Base-by-base conservation (phyloP, 2,113 vertebrate genomes). In the Notiomystis cincta region DNA sequence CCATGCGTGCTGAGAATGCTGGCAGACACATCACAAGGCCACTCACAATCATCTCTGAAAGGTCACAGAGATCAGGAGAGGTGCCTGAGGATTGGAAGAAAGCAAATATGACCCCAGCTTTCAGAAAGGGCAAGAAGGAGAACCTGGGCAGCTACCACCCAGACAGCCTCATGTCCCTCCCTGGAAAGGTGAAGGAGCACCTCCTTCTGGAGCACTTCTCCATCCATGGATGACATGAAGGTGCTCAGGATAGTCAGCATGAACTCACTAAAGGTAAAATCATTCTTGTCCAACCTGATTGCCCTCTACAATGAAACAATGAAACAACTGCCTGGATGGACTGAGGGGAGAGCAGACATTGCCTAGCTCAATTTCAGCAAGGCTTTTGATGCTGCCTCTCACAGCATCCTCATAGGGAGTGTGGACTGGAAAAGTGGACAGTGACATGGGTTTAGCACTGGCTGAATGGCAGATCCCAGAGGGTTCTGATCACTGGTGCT, bases 361-460 rank as follows among this genome's bases (percentile, higher is more conserved):
- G 15, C 28, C 33, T 11, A 24, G 37, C 44, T 33, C 0, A 0
- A 14, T 28, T 73, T 66, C 13, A 4, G 10, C 60, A 51, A 50
- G 37, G 37, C 11, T 89, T 81, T 44, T 13, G 19, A 4, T 2
- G 3, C 12, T 51, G 27, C 15, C 15, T 44, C 67, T 65, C 67
- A 23, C 22, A 33, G 6, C 18, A 12, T 21, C 44, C 12, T 73
- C 22, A 11, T 1, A 9, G 13, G 22, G 22, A 38, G 8, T n/a
- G 27, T 33, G 51, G 27, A 6, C 22, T 50, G 67, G 67, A 23
- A 9, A 27, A 58, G 37, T 8, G 67, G 33, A 20, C 15, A 11
- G 27, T 42, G 31, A 18, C 0, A 0, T 35, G 57, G 11, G 42
- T 64, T n/a, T 27, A 56, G 40, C 56, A 9, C 13, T 42, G 66